Percentiles rank a stretch among this genome's conserved stretches.
phyloP scores from a whole-genome alignment of 1,140 invertebrate species.

The Brachionus angularis region DNA sequence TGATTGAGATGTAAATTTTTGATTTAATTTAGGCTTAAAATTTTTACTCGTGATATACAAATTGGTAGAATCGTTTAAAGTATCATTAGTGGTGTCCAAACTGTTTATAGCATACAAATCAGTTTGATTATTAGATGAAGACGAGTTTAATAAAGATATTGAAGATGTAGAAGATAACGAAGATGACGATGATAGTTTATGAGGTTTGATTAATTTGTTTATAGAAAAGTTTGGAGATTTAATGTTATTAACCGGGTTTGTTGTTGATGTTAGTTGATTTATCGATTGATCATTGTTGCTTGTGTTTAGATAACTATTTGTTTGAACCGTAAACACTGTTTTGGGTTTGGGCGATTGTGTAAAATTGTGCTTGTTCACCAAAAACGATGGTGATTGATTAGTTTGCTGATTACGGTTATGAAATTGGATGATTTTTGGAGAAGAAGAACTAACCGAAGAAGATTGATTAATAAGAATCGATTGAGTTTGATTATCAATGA shows the following conservation, averaged over 20 bases:
- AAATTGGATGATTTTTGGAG: constrained; percentile 35
- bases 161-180: not conserved
- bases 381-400: not conserved
- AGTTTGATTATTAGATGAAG: not conserved
- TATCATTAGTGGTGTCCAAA: no score
- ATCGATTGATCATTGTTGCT: not conserved
- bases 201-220: not conserved
- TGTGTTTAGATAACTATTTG: not conserved
- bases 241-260: no score
- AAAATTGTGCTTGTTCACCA: not conserved
- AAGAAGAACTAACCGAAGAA: not conserved
- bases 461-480: no score
- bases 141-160: not conserved
- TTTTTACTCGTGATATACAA: no score
- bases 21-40: not conserved
- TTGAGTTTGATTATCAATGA: no score
- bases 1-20: not conserved
- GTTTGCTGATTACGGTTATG: not conserved
- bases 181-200: not conserved
- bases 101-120: no score
- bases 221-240: not conserved
- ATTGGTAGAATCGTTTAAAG: no score
- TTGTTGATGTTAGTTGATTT: no score
- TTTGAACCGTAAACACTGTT: not conserved
- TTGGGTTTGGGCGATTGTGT: constrained; percentile 6